Evolutionary conservation across 2,113 vertebrate species (phyloP), one percentile per base, ranked within the genome.

Genomic region (Nematolebias whitei): DNA sequence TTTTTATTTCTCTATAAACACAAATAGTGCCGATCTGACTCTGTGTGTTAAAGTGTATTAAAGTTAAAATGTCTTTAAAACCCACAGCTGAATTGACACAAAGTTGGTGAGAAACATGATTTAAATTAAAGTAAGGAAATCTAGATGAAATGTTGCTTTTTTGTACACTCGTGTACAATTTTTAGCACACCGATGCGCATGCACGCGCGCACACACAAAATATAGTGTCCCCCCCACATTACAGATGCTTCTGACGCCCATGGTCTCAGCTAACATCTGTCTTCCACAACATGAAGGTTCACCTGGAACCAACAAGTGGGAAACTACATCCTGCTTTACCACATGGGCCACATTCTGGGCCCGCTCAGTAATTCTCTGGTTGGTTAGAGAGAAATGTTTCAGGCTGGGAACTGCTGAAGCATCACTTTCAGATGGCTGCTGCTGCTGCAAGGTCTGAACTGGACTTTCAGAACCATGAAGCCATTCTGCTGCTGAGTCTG

Each of bases 401-500:
- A 78, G 40, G 51, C 54, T 5, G 78, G 76, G 81, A 83, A 66
- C 69, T 61, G 73, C 47, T 39, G 79, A 79, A 70, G 84, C 78
- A 78, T 87, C 85, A 82, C 44, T 83, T 73, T 80, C 79, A 75
- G 83, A 70, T 52, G 74, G 65, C 76, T 79, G 78, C 56, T 4
- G 62, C 80, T 56, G 78, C 70, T 71, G 83, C 5, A 4, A 35
- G 32, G 10, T 6, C 71, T 85, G 74, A 81, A 74, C 10, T 35
- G 32, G 32, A 78, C 82, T 84, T 84, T 89, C 90, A 84, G 86
- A 86, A 87, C 90, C 87, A 86, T 90, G 89, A 87, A 78, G 81
- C 79, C 15, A 56, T 76, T 74, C 68, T 60, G 68, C 84, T 35
- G 64, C 61, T 72, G 85, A 86, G 89, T 88, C 90, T 85, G 89